Conservation (phyloP, 2,888 invertebrate species). For the Amphimallon solstitiale region DNA sequence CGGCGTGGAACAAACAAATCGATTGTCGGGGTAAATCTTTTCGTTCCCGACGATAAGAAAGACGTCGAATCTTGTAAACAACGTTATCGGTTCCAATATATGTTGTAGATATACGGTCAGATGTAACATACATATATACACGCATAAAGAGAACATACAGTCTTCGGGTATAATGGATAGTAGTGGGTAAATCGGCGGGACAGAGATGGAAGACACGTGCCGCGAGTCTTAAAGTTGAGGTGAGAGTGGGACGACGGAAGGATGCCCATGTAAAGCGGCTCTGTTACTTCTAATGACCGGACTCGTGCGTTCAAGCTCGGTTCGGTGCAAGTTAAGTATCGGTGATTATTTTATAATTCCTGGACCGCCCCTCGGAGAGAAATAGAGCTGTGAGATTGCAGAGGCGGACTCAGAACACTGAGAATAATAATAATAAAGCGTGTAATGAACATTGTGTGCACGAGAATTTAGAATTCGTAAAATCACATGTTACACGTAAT, state of each 20-base stretch:
- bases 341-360: slow-evolving; percentile 28
- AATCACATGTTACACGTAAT: no score
- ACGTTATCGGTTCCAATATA: not conserved
- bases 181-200: not conserved
- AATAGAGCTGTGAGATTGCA: slow-evolving; percentile 16
- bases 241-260: no score
- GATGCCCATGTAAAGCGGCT: not conserved
- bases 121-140: no score
- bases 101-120: not conserved
- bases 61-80: slow-evolving; percentile 8
- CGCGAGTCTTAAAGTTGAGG: no score
- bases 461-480: no score
- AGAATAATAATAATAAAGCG: no score
- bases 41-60: slow-evolving; percentile 7
- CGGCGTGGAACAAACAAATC: not conserved
- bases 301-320: slow-evolving; percentile 13
- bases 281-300: slow-evolving; percentile 1
- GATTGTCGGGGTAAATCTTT: slow-evolving; percentile 2
- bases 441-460: no score
- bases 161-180: not conserved
- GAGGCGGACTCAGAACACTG: not conserved
- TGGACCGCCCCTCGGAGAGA: slow-evolving; percentile 20
- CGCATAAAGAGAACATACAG: no score
- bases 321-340: slow-evolving; percentile 24
- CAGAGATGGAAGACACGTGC: not conserved